Evolutionary conservation across 2,888 invertebrate genomes (phyloP).

Genomic region (Chirona hameri): DNA sequence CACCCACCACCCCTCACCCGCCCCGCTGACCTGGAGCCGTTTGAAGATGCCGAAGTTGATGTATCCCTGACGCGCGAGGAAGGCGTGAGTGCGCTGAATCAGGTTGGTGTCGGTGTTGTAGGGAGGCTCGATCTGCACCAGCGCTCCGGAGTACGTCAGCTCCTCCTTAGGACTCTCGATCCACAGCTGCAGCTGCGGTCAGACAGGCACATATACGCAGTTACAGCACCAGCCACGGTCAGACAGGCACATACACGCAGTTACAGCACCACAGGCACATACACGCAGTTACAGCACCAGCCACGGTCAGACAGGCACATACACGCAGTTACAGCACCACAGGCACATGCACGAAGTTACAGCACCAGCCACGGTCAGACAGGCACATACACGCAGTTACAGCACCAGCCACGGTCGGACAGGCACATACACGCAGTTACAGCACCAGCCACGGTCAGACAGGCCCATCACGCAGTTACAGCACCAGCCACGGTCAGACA

Average conservation of each 20-base stretch:
- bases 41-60: conserved; percentile 98
- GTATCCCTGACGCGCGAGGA: conserved; percentile 90
- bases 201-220: no score
- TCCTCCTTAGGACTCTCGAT: conserved; percentile 92
- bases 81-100: conserved; percentile 80
- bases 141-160: conserved; percentile 71
- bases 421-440: no score
- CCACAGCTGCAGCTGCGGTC: conserved; percentile 75
- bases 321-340: no score
- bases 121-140: conserved; percentile 77
- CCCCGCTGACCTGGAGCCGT: conserved; percentile 60
- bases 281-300: conserved; percentile 85
- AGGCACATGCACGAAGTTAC: no score
- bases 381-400: conserved; percentile 47
- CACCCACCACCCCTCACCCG: no score
- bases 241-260: no score
- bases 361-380: conserved; percentile 61
- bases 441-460: no score
- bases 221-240: no score
- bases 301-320: conserved; percentile 40
- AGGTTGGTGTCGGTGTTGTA: conserved; percentile 87
- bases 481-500: conserved; percentile 58
- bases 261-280: no score
- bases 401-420: conserved; percentile 61
- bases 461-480: no score